A percentile compares a stretch with the other conserved stretches of the same genome.
phyloP scores from a whole-genome alignment of 2,113 vertebrate genomes.

The Pogonocichla stellata region DNA sequence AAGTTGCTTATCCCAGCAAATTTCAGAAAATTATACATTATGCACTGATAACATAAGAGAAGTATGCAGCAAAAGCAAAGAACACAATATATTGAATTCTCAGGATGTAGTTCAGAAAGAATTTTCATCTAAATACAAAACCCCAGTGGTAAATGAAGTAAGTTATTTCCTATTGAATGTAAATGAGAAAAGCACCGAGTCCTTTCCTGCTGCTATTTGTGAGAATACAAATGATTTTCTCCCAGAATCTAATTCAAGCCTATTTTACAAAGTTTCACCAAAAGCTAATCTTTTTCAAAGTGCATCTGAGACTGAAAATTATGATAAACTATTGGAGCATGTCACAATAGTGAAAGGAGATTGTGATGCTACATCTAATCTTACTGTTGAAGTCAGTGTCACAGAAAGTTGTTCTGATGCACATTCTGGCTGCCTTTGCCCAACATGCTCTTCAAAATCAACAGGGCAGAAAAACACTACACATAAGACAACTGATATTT shows the following conservation, averaged over 20 bases:
- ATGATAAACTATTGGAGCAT: neutral
- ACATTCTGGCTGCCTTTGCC: neutral
- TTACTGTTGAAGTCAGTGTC: neutral
- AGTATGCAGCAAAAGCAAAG: constrained; percentile 8
- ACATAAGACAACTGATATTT: neutral
- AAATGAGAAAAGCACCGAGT: neutral
- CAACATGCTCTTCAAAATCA: neutral
- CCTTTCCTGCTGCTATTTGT: neutral
- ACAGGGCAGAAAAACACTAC: neutral
- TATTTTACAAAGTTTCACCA: neutral
- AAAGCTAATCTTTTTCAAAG: constrained; percentile 34
- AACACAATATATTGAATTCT: neutral
- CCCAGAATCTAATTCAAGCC: neutral
- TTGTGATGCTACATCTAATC: neutral
- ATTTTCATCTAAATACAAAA: constrained; percentile 14
- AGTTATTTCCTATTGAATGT: constrained; percentile 21
- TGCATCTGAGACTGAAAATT: constrained; percentile 7
- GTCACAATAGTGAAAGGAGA: neutral
- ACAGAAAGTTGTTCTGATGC: neutral
- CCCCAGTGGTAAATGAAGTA: constrained; percentile 8
- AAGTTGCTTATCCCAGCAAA: neutral
- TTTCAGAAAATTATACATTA: neutral
- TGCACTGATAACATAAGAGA: neutral
- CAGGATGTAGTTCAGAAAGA: constrained; percentile 38
- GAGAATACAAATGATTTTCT: neutral